Evolutionary conservation across 2,113 vertebrate genomes (phyloP).

Genomic region (Coryphaenoides rupestris): DNA sequence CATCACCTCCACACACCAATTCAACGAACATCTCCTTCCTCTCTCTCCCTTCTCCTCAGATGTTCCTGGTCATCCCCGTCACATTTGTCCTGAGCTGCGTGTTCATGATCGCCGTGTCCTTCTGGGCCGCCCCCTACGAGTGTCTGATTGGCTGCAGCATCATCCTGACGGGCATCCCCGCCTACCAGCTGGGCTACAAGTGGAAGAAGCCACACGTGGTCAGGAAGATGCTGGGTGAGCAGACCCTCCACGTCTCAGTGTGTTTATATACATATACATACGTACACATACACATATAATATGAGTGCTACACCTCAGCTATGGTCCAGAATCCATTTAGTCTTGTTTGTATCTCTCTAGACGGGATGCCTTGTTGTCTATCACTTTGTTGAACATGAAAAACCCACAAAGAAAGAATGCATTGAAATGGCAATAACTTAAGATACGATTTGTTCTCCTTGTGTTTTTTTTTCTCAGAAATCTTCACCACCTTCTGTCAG

Average conservation of each 20-base stretch:
- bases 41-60: slow-evolving; percentile 34
- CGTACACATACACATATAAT: too few relatives aligned
- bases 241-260: background rate
- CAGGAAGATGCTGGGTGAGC: slow-evolving; percentile 69
- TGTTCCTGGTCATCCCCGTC: slow-evolving; percentile 60
- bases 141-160: slow-evolving; percentile 64
- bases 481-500: slow-evolving; percentile 75
- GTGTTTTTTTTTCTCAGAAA: slow-evolving; percentile 60
- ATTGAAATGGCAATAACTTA: background rate
- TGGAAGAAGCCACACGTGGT: slow-evolving; percentile 71
- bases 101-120: slow-evolving; percentile 73
- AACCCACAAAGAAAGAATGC: too few relatives aligned
- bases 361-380: too few relatives aligned
- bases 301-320: background rate
- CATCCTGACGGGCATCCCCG: slow-evolving; percentile 71
- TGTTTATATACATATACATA: slow-evolving; percentile 34
- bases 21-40: background rate
- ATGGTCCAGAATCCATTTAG: background rate
- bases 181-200: slow-evolving; percentile 72
- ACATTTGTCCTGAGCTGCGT: slow-evolving; percentile 67
- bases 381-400: too few relatives aligned
- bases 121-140: slow-evolving; percentile 73
- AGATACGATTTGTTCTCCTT: slow-evolving; percentile 12
- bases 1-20: background rate
- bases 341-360: background rate